Base-by-base conservation (phyloP, 1,140 invertebrate species). In the Bradysia coprophila region DNA sequence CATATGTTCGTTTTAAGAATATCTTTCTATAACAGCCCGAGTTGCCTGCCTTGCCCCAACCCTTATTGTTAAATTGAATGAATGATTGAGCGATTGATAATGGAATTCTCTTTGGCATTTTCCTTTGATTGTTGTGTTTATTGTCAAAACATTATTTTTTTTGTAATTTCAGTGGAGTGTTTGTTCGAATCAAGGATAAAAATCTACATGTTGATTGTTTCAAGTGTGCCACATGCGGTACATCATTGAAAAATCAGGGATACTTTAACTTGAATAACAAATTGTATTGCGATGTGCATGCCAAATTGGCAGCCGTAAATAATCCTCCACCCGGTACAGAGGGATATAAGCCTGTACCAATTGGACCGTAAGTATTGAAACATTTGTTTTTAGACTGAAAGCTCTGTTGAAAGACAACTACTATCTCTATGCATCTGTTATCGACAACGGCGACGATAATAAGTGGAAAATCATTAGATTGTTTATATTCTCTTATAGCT, bases 181-280 rank as follows among this genome's bases (percentile, higher is more conserved):
- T 93, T 69, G 89, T 92, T 32, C 78, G 87, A 54, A 92, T 94
- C 62, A 92, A 92, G 73, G 90, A 93, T 49, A 92, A 91, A 64
- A 91, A 90, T 56, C 67, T 95, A 43, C 91, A 96, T 67, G 87
- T 93, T 39, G 90, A 94, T 55, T 97, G 92, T 63, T 95, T 97
- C 72, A 92, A 91, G 62, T 97, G 92, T 63, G 76, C 86, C 36
- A 93, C 89, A 32, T 97, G 92, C 61, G 90, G 91, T 46, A 77
- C 84, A 22, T 91, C 89, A 10, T 65, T 96, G 45, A 96, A 95
- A 66, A 95, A 97, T 67, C 82, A 91, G 59, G 90, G 89, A 38
- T 94, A 94, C 61, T 94, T 91, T 71, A 92, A 89, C 59, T 80
- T 94, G 55, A 91, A 91, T 61, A 87, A 88, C 54, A 94, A 94